Evolutionary conservation across 2,888 invertebrate genomes (phyloP), one percentile per base, ranked within the genome.

Genomic region (Agrotis ipsilon): DNA sequence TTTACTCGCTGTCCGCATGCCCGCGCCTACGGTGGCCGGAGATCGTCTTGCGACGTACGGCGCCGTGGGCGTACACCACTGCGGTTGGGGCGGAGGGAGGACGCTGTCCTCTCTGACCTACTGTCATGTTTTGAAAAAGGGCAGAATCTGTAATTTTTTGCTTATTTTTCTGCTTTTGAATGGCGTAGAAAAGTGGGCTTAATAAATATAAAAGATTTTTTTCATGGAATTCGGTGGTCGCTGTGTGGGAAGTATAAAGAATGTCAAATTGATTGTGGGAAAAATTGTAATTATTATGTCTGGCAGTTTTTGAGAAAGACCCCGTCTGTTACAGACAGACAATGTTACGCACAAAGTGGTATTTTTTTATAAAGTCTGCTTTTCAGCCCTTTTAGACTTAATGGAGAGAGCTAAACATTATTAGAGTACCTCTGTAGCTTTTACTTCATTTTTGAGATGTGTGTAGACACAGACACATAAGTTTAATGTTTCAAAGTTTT

Each of bases 141-240:
- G 79, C 45, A 60, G 84, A 81, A 83, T 39, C 39, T 74, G 60
- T 77, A 76, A 81, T 83, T 83, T 83, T 81, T 82, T 74, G 71
- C 4, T 60, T 83, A 83, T 83, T 81, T 82, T 74, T 73, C 4
- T 60, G 55, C 48, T 74, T 76, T 54, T 66, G 73, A 67, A 77
- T 60, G 27, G 4, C 49, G 45, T 72, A 18, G 62, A 76, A 80
- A 72, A 72, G 80, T 80, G 67, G 67, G 55, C 62, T 55, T 60
- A 65, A 58, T 62, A 54, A 59, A 60, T 63, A 43, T n/a, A 39
- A 49, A 49, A 64, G 51, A 1, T 7, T 18, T 21, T 58, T 51
- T 70, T 45, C 24, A 3, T 27, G 7, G 32, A 11, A 19, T 5
- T 18, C n/a, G 1, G n/a, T 21, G 46, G 24, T 24, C 11, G 1